Percentiles rank a stretch among this genome's conserved stretches.
Conservation (phyloP, 2,888 invertebrate genomes). For the Blastobasis adustella region DNA sequence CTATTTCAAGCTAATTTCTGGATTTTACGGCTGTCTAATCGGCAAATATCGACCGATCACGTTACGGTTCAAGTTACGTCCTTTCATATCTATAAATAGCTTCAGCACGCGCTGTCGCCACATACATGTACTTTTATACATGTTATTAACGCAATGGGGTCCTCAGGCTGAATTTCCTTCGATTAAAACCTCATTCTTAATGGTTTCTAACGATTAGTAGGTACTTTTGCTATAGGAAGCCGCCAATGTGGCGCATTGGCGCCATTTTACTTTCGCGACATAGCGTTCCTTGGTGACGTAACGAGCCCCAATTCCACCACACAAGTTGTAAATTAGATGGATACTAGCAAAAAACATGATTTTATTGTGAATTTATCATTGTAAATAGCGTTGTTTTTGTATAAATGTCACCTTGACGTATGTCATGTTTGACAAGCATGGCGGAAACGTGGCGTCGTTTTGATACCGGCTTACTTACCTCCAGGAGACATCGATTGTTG, state of each 20-base stretch:
- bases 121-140: background rate
- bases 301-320: slow-evolving; percentile 41
- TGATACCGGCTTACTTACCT: slow-evolving; percentile 50
- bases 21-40: background rate
- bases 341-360: slow-evolving; percentile 21
- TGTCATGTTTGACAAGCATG: slow-evolving; percentile 68
- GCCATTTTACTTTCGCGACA: slow-evolving; percentile 68
- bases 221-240: slow-evolving; percentile 16
- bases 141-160: background rate
- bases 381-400: slow-evolving; percentile 60
- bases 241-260: slow-evolving; percentile 47
- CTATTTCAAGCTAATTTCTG: background rate
- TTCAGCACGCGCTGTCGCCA: slow-evolving; percentile 45
- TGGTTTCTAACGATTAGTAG: background rate
- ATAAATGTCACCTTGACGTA: slow-evolving; percentile 73
- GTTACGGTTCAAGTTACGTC: slow-evolving; percentile 28
- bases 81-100: slow-evolving; percentile 58
- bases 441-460: slow-evolving; percentile 74
- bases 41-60: slow-evolving; percentile 32
- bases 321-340: slow-evolving; percentile 18
- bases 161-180: too few species aligned
- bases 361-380: slow-evolving; percentile 30
- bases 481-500: slow-evolving; percentile 63
- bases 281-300: slow-evolving; percentile 59
- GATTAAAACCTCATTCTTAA: too few species aligned